Percentiles rank a stretch among this genome's conserved stretches.
Conservation (phyloP, 2,888 invertebrate species). For the Heliconius erato region DNA sequence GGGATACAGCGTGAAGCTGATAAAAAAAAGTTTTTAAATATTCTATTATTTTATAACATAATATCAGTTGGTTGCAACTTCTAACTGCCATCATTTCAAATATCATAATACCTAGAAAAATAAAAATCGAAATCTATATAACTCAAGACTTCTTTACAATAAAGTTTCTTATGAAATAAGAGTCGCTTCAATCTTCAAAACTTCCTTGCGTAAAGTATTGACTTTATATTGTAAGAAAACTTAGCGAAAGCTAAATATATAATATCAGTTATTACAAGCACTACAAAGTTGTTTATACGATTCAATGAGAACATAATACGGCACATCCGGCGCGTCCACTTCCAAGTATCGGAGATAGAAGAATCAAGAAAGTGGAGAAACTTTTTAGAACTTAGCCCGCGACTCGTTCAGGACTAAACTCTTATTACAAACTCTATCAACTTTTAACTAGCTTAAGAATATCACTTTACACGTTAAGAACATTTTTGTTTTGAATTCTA, state of each 20-base stretch:
- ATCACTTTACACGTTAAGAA: slow-evolving; percentile 41
- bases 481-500: slow-evolving; percentile 8
- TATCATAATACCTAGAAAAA: not conserved
- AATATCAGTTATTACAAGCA: slow-evolving; percentile 51
- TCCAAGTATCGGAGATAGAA: slow-evolving; percentile 69
- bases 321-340: slow-evolving; percentile 66
- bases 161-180: not conserved
- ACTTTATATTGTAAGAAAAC: not conserved
- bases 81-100: too few species aligned
- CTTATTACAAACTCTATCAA: slow-evolving; percentile 77
- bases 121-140: not conserved
- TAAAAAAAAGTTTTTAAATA: too few species aligned
- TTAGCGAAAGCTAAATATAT: slow-evolving; percentile 41
- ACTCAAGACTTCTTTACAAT: not conserved
- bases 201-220: not conserved
- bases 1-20: too few species aligned
- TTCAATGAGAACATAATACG: slow-evolving; percentile 76
- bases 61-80: too few species aligned
- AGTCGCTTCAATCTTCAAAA: slow-evolving; percentile 5
- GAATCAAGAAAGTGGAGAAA: slow-evolving; percentile 76
- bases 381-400: slow-evolving; percentile 67
- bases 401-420: slow-evolving; percentile 67
- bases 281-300: slow-evolving; percentile 62
- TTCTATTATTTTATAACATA: too few species aligned
- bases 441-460: slow-evolving; percentile 65